Evolutionary conservation across 2,888 invertebrate species (phyloP).

Genomic region (Ormyrus labotus): DNA sequence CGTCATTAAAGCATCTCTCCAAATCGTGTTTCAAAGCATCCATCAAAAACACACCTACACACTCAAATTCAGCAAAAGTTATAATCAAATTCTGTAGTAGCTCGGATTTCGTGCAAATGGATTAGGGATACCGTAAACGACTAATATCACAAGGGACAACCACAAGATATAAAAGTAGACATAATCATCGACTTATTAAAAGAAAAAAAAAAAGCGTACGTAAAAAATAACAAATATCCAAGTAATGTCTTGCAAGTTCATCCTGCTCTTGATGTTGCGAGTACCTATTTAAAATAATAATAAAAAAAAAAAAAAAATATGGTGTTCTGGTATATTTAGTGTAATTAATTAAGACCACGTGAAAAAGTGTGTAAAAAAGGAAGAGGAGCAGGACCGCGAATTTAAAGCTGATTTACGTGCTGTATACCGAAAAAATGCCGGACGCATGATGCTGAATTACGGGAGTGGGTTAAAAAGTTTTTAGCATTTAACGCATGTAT

Average conservation of each 20-base stretch:
- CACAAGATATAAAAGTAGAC: constrained; percentile 19
- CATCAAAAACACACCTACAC: neutral
- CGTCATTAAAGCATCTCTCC: no score
- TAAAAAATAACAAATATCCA: neutral
- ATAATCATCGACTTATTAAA: neutral
- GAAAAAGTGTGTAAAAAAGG: neutral
- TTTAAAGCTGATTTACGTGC: neutral
- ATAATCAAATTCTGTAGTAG: constrained; percentile 36
- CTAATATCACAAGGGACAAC: neutral
- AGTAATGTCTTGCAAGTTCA: constrained; percentile 28
- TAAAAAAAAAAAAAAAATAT: constrained; percentile 1
- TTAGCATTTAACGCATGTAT: constrained; percentile 19
- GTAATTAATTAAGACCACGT: constrained; percentile 7
- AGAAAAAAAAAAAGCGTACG: neutral
- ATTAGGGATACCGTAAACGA: constrained; percentile 5
- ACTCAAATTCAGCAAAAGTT: constrained; percentile 3
- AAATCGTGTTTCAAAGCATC: no score
- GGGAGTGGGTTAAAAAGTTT: constrained; percentile 5
- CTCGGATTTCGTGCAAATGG: constrained; percentile 16
- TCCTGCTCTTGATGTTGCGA: constrained; percentile 33
- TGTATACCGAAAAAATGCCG: constrained; percentile 11
- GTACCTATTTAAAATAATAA: constrained; percentile 7
- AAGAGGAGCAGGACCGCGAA: neutral
- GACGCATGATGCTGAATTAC: constrained; percentile 1
- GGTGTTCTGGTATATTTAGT: constrained; percentile 24